A percentile compares a stretch with the other conserved stretches of the same genome.
Conservation (phyloP, 2,113 vertebrate species). For the Eudorcas thomsonii region DNA sequence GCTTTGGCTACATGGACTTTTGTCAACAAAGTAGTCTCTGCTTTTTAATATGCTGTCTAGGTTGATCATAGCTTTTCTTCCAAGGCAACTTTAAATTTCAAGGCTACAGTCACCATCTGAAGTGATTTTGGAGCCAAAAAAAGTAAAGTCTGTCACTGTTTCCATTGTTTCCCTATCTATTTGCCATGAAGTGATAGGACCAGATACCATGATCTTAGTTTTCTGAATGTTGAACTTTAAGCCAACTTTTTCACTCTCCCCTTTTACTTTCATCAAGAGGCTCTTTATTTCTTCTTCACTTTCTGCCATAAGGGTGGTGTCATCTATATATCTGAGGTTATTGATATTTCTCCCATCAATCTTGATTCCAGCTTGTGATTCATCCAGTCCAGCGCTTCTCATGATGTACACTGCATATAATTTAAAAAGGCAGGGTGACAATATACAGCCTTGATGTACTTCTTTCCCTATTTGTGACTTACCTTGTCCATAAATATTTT, state of each 20-base stretch:
- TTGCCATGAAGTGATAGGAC: not conserved
- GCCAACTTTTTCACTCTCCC: not conserved
- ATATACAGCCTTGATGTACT: not conserved
- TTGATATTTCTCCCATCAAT: not conserved
- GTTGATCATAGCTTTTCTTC: not conserved
- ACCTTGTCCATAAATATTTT: not conserved
- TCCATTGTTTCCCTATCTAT: not conserved
- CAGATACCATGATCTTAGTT: not conserved
- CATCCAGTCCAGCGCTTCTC: not conserved
- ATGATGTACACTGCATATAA: not conserved
- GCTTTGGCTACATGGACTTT: not conserved
- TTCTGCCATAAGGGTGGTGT: not conserved
- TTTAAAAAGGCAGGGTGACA: not conserved
- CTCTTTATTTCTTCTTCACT: not conserved
- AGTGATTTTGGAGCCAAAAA: not conserved
- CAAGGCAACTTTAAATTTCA: not conserved
- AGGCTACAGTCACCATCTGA: not conserved
- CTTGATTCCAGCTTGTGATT: not conserved
- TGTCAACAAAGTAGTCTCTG: not conserved
- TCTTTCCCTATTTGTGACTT: not conserved
- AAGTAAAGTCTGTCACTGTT: not conserved
- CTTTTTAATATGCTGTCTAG: not conserved
- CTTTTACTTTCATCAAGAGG: not conserved
- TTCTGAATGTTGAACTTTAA: not conserved
- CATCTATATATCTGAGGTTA: not conserved